These are phyloP conservation scores for Linhomoeus sp. DNA, from an alignment of 2,888 invertebrate genomes.

Conservation along the genomic window DNA sequence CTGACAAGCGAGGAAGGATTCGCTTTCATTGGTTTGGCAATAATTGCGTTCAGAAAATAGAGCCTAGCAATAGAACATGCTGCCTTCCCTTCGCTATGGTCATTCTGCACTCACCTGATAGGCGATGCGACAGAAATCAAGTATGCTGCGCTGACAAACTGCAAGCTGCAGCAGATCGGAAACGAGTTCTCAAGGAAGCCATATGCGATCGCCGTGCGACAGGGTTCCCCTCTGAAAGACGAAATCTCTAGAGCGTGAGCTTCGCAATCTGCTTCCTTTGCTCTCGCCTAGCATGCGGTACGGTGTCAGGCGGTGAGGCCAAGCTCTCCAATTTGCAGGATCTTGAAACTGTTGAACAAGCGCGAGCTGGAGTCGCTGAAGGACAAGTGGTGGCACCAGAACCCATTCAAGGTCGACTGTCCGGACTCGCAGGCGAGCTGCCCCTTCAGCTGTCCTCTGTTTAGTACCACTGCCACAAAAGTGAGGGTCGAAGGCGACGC, in stretches of 20 bases:
- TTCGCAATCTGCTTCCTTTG: neutral
- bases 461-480: too few species aligned
- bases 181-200: conserved; percentile 93
- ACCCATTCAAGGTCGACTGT: conserved; percentile 47
- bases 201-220: conserved; percentile 87
- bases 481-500: too few species aligned
- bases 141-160: conserved; percentile 55
- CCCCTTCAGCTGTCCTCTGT: too few species aligned
- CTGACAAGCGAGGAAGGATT: conserved; percentile 47
- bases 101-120: too few species aligned
- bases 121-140: conserved; percentile 80
- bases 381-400: conserved; percentile 87
- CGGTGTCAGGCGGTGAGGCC: too few species aligned
- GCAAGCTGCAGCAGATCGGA: conserved; percentile 74
- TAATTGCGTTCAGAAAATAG: neutral
- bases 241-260: conserved; percentile 83
- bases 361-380: conserved; percentile 75
- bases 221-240: conserved; percentile 77
- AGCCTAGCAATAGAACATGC: neutral
- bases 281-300: too few species aligned
- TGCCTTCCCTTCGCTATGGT: too few species aligned
- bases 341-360: conserved; percentile 74
- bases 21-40: conserved; percentile 51
- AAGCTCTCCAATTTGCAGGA: conserved; percentile 38
- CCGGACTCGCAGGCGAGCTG: conserved; percentile 39